A percentile compares a stretch with the other conserved stretches of the same genome.
Evolutionary conservation across 2,797 vertebrate species (phyloP).

Genomic region (Emydoidea blandingii): DNA sequence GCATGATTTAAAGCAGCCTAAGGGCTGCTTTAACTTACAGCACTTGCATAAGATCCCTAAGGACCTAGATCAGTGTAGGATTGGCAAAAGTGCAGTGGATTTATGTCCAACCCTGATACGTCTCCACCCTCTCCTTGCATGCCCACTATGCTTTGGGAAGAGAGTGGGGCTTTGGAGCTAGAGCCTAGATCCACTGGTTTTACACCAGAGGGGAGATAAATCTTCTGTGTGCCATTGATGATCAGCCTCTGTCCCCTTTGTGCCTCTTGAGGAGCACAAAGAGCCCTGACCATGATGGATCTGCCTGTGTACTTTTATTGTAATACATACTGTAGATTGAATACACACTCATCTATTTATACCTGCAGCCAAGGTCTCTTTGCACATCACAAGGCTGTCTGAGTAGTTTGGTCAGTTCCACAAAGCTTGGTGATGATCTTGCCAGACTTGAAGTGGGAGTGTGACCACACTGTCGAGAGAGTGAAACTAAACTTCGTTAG

Average conservation of each 20-base stretch:
- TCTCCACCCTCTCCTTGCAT: accelerated
- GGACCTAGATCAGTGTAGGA: not conserved
- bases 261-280: not conserved
- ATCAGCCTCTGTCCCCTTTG: not conserved
- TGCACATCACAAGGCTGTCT: not conserved
- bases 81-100: not conserved
- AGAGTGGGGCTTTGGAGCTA: not conserved
- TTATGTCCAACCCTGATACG: not conserved
- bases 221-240: not conserved
- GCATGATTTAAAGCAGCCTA: not conserved
- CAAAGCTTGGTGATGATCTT: not conserved
- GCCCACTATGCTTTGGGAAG: not conserved
- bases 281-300: not conserved
- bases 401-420: not conserved
- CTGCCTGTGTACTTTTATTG: not conserved
- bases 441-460: constrained; percentile 1
- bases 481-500: constrained; percentile 15
- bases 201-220: not conserved
- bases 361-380: not conserved
- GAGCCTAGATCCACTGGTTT: not conserved
- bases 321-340: not conserved
- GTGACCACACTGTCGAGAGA: not conserved
- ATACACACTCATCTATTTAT: not conserved
- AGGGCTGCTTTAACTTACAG: not conserved
- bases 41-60: accelerated